These are phyloP conservation scores for Natrix natrix DNA, from an alignment of 2,797 vertebrate genomes.

Conservation along the genomic window DNA sequence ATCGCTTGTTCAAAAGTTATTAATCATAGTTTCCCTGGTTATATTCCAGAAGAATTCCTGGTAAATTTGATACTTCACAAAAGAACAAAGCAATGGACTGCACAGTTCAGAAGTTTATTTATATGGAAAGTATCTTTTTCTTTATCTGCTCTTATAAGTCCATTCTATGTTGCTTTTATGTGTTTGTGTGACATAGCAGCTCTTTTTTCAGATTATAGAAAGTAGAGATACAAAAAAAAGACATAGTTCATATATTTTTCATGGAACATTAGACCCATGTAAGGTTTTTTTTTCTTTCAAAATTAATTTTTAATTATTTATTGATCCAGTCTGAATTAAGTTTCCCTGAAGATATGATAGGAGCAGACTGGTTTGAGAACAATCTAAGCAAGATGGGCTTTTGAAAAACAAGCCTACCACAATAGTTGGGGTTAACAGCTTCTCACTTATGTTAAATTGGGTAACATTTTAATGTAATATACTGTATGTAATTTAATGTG, in stretches of 20 bases:
- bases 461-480: not conserved
- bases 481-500: not conserved
- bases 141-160: not conserved
- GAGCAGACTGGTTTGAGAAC: not conserved
- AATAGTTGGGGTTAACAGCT: not conserved
- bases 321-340: not conserved
- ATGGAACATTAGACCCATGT: not conserved
- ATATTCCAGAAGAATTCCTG: not conserved
- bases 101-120: not conserved
- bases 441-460: not conserved
- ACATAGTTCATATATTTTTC: not conserved
- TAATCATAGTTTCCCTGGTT: not conserved
- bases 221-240: not conserved
- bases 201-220: not conserved
- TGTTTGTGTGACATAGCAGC: not conserved
- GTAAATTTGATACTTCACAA: not conserved
- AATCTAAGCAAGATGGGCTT: not conserved
- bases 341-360: not conserved
- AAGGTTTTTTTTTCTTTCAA: not conserved
- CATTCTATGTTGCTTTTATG: not conserved
- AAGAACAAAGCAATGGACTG: not conserved
- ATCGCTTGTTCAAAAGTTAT: not conserved
- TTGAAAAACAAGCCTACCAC: not conserved
- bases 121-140: not conserved
- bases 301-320: not conserved